phyloP scores from a whole-genome alignment of 2,797 vertebrate species.

The Manis javanica region DNA sequence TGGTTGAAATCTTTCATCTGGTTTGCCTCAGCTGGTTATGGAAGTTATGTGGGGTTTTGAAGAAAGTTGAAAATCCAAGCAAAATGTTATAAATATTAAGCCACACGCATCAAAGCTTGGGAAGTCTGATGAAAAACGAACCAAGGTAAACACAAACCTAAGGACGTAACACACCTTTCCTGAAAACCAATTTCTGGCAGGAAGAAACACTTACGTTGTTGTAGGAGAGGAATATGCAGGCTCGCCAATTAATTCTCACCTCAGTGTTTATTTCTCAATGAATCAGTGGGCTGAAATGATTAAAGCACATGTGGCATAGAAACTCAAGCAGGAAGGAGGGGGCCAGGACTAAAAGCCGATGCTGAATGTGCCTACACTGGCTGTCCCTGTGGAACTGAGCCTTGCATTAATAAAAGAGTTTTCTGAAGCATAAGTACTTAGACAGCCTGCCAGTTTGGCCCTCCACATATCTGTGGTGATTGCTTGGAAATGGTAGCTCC shows the following conservation, averaged over 20 bases:
- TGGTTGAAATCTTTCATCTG: conserved; percentile 76
- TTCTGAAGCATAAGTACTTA: conserved; percentile 23
- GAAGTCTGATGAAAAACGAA: conserved; percentile 65
- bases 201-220: conserved; percentile 28
- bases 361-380: neutral
- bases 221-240: neutral
- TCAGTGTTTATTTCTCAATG: conserved; percentile 63
- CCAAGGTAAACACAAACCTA: conserved; percentile 36
- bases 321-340: conserved; percentile 23
- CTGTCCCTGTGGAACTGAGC: neutral
- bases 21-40: conserved; percentile 66
- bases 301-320: neutral
- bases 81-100: conserved; percentile 67
- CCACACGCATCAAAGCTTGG: conserved; percentile 60
- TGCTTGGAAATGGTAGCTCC: conserved; percentile 8
- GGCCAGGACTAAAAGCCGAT: neutral
- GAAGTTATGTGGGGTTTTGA: conserved; percentile 59
- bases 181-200: conserved; percentile 43
- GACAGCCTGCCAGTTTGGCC: neutral
- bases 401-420: neutral
- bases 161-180: neutral
- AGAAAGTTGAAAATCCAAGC: conserved; percentile 69
- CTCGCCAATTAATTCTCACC: conserved; percentile 69
- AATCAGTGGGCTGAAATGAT: conserved; percentile 37
- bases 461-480: neutral